A percentile compares a stretch with the other conserved stretches of the same genome.
These are phyloP conservation scores for Drosophila parthenogenetica DNA, from an alignment of 2,888 invertebrate genomes.

Conservation along the genomic window DNA sequence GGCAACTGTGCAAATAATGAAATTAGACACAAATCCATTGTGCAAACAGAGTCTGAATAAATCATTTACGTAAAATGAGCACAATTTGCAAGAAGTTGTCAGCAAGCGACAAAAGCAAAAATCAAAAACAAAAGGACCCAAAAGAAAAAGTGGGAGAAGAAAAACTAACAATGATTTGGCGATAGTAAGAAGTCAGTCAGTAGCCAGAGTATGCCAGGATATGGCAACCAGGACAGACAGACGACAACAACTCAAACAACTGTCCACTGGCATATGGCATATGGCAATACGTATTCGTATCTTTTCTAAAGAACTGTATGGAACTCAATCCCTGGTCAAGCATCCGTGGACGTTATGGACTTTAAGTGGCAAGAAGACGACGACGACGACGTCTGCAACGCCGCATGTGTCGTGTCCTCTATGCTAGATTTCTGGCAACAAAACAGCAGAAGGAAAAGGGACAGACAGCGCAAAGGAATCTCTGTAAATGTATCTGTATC, in stretches of 20 bases:
- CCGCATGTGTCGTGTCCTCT: slow-evolving; percentile 61
- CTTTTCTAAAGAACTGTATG: slow-evolving; percentile 62
- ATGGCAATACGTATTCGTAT: slow-evolving; percentile 43
- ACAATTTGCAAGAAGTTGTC: slow-evolving; percentile 59
- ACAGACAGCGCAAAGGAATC: slow-evolving; percentile 45
- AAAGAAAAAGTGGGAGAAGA: slow-evolving; percentile 24
- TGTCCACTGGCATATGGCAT: slow-evolving; percentile 59
- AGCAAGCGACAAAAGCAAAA: slow-evolving; percentile 36
- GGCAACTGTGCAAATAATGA: slow-evolving; percentile 57
- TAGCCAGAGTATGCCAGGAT: slow-evolving; percentile 46
- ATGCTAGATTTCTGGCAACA: slow-evolving; percentile 27
- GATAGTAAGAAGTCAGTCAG: slow-evolving; percentile 52
- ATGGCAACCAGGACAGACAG: slow-evolving; percentile 28
- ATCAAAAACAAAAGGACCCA: slow-evolving; percentile 36
- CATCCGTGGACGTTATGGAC: slow-evolving; percentile 58
- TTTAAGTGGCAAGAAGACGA: slow-evolving; percentile 61
- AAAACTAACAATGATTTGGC: slow-evolving; percentile 65
- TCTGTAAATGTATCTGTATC: slow-evolving; percentile 14
- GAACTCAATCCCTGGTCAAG: slow-evolving; percentile 67
- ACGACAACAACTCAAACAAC: slow-evolving; percentile 60
- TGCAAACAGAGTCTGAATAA: slow-evolving; percentile 43
- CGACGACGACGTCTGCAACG: slow-evolving; percentile 70
- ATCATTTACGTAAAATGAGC: slow-evolving; percentile 56
- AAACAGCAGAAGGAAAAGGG: slow-evolving; percentile 7
- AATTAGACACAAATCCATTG: slow-evolving; percentile 42